A percentile compares a stretch with the other conserved stretches of the same genome.
phyloP scores from a whole-genome alignment of 2,113 vertebrate genomes.

The Siphamia tubifer region DNA sequence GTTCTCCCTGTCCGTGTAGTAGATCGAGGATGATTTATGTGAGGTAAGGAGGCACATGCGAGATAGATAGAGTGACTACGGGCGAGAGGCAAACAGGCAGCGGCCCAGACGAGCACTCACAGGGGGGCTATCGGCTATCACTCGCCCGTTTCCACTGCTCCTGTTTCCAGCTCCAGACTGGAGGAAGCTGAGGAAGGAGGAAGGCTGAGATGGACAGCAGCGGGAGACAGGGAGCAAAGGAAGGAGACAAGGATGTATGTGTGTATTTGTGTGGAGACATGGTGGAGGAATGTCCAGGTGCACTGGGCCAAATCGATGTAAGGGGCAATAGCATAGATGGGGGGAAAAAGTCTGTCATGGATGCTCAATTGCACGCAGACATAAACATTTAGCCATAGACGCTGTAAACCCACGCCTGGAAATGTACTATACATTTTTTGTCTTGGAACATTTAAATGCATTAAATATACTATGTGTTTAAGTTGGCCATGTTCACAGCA shows the following conservation, averaged over 20 bases:
- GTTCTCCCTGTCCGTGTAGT: constrained; percentile 56
- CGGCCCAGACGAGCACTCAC: constrained; percentile 57
- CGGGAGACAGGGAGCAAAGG: constrained; percentile 32
- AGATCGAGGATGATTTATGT: constrained; percentile 76
- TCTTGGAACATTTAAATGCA: constrained; percentile 38
- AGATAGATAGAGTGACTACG: constrained; percentile 61
- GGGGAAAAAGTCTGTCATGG: constrained; percentile 21
- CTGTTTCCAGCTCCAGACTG: constrained; percentile 13
- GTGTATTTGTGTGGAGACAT: constrained; percentile 32
- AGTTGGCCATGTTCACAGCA: constrained; percentile 36
- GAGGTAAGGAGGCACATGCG: constrained; percentile 48
- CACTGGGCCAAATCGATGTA: constrained; percentile 43
- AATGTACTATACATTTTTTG: constrained; percentile 53
- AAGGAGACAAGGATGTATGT: constrained; percentile 39
- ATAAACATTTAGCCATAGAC: constrained; percentile 64
- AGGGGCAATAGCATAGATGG: constrained; percentile 23
- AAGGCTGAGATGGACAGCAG: background rate
- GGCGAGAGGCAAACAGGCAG: constrained; percentile 37
- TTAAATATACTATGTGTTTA: constrained; percentile 55
- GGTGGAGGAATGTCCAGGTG: constrained; percentile 48
- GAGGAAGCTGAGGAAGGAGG: constrained; percentile 6
- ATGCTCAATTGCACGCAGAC: constrained; percentile 76
- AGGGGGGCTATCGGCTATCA: constrained; percentile 69
- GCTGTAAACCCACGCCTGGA: constrained; percentile 25
- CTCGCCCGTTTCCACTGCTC: constrained; percentile 42